Conservation (phyloP, 2,888 invertebrate species). For the Coenonympha glycerion region DNA sequence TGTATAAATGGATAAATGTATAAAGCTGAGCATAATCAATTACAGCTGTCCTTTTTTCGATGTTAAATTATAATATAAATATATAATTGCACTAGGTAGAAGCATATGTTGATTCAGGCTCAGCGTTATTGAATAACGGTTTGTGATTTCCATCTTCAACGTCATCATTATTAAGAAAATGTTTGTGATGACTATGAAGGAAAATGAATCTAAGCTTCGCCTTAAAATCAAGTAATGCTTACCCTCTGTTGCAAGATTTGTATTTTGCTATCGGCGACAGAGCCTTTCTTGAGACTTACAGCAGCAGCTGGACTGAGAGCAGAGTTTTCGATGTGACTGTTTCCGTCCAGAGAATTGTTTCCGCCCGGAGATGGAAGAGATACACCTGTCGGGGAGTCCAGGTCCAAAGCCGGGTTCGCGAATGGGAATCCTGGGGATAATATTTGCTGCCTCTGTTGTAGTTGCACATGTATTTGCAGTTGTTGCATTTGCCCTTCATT, state of each 20-base stretch:
- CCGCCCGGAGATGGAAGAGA: slow-evolving; percentile 88
- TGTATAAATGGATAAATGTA: slow-evolving; percentile 27
- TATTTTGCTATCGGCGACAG: slow-evolving; percentile 77
- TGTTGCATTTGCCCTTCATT: slow-evolving; percentile 79
- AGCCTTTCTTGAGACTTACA: slow-evolving; percentile 80
- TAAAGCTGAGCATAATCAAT: slow-evolving; percentile 54
- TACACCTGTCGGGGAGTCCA: slow-evolving; percentile 83
- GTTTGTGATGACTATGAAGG: slow-evolving; percentile 49
- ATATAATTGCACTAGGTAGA: slow-evolving; percentile 54
- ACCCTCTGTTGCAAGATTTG: slow-evolving; percentile 90
- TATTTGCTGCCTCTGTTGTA: slow-evolving; percentile 80
- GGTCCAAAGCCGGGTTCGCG: slow-evolving; percentile 80
- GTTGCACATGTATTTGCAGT: slow-evolving; percentile 81
- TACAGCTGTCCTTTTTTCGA: slow-evolving; percentile 38
- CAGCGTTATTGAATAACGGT: slow-evolving; percentile 58
- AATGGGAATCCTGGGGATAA: slow-evolving; percentile 78
- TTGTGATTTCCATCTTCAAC: slow-evolving; percentile 46
- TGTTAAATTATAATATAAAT: slow-evolving; percentile 32
- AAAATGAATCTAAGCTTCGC: slow-evolving; percentile 72
- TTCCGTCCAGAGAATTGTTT: slow-evolving; percentile 81
- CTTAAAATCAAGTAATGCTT: slow-evolving; percentile 80
- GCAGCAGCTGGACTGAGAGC: slow-evolving; percentile 80
- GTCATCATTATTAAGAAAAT: slow-evolving; percentile 40
- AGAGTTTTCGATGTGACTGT: slow-evolving; percentile 74
- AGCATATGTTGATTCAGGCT: slow-evolving; percentile 76